A percentile compares a stretch with the other conserved stretches of the same genome.
These are phyloP conservation scores for Oligia fasciuncula DNA, from an alignment of 2,888 invertebrate genomes.

Conservation along the genomic window DNA sequence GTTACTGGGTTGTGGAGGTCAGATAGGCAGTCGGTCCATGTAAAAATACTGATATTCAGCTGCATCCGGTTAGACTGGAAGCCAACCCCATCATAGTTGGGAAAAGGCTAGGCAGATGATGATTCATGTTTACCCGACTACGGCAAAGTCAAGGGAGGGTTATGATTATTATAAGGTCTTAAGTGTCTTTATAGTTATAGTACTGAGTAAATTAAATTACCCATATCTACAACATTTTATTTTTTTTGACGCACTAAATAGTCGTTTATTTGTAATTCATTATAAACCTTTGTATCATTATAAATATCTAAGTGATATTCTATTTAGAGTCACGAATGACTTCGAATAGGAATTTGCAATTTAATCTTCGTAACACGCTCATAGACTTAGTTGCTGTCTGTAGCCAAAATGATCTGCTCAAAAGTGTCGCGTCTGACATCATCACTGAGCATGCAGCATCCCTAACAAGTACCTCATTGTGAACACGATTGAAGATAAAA, in stretches of 20 bases:
- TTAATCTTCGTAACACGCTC: too few species aligned
- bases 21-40: too few species aligned
- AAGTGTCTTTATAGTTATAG: neutral
- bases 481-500: constrained; percentile 77
- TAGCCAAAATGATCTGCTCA: neutral
- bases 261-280: too few species aligned
- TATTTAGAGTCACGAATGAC: neutral
- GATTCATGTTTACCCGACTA: neutral
- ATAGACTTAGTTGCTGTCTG: neutral
- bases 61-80: too few species aligned
- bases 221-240: neutral
- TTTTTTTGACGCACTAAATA: neutral
- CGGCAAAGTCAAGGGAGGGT: neutral
- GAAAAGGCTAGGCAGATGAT: too few species aligned
- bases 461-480: constrained; percentile 73
- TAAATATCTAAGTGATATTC: neutral
- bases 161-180: neutral
- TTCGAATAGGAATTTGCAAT: neutral
- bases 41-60: too few species aligned
- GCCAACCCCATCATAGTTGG: too few species aligned
- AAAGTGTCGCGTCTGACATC: constrained; percentile 43
- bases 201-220: constrained; percentile 2
- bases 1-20: too few species aligned
- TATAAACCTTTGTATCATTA: neutral
- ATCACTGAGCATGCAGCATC: constrained; percentile 62